phyloP scores from a whole-genome alignment of 1,140 invertebrate genomes.

The Asbolus verrucosus region DNA sequence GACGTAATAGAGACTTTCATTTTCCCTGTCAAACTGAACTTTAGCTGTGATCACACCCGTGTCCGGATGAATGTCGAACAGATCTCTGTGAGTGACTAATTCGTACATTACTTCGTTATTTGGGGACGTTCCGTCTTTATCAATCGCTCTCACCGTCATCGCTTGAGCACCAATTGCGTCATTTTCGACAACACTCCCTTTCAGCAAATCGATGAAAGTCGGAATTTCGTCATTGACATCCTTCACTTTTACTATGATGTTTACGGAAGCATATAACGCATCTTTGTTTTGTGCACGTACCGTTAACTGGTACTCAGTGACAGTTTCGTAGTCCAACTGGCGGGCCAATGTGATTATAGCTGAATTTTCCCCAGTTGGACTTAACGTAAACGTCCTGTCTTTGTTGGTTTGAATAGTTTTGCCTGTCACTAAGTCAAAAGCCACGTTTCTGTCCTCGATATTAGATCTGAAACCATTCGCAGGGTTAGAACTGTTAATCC shows the following conservation, averaged over 20 bases:
- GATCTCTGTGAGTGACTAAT: conserved; percentile 75
- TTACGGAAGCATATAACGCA: conserved; percentile 80
- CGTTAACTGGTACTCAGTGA: conserved; percentile 84
- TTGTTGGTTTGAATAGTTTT: conserved; percentile 88
- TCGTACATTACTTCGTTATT: conserved; percentile 86
- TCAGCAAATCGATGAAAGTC: conserved; percentile 80
- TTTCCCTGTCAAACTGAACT: conserved; percentile 84
- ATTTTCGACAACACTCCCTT: conserved; percentile 86
- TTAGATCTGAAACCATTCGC: conserved; percentile 73
- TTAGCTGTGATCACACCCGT: conserved; percentile 89
- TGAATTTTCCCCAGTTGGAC: conserved; percentile 69
- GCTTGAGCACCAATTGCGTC: conserved; percentile 81
- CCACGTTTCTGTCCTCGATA: conserved; percentile 76
- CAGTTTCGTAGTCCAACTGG: conserved; percentile 85
- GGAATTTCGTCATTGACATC: conserved; percentile 93
- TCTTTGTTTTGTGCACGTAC: conserved; percentile 87
- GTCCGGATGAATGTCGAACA: conserved; percentile 81
- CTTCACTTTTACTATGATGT: conserved; percentile 79
- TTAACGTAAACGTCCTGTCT: conserved; percentile 80
- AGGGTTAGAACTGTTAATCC: too few species aligned
- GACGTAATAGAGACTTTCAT: conserved; percentile 82
- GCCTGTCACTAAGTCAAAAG: conserved; percentile 84
- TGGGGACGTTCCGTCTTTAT: conserved; percentile 84
- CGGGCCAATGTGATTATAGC: conserved; percentile 80
- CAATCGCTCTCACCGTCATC: conserved; percentile 87